Evolutionary conservation across 2,113 vertebrate species (phyloP), one percentile per base, ranked within the genome.

Genomic region (Poeciliopsis prolifica): DNA sequence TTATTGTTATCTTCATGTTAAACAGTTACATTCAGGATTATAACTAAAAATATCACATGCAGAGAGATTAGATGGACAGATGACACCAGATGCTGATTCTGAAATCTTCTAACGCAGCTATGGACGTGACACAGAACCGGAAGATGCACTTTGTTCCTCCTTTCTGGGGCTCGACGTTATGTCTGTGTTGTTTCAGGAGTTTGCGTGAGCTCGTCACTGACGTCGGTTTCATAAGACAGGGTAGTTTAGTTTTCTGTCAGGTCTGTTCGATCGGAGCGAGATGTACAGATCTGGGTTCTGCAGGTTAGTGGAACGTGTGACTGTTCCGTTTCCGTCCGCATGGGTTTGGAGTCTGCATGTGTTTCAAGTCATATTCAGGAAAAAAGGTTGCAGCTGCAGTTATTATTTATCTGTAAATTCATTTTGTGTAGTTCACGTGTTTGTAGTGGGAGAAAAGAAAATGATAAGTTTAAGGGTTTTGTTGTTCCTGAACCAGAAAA

Each of bases 21-120:
- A 96, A 94, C 95, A 93, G 95, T 95, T 95, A 95, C 95, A 96
- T 95, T 96, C 94, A 97, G 92, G 93, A 94, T 94, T 93, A 94
- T 95, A 95, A 95, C 87, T 90, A 91, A 85, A 94, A 93, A 93
- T 92, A 92, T 94, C 94, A 95, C 96, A 97, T 97, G 96, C 96
- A 97, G 93, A 96, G 91, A 95, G 95, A 95, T 92, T 93, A 95
- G 94, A 95, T 94, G 94, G 94, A 94, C 92, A 71, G 87, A 90
- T 89, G 93, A 93, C 86, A 92, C 92, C 90, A 90, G 93, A 67
- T 74, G 54, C 61, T 74, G 60, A 69, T 74, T 83, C 68, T 82
- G 84, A 79, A 88, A 77, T 75, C 33, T 77, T 78, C 87, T 72
- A 73, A 81, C 80, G 78, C 65, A 78, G 72, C 19, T 81, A 68